Base-by-base conservation (phyloP, 2,888 invertebrate genomes). In the Mythimna lalbum region DNA sequence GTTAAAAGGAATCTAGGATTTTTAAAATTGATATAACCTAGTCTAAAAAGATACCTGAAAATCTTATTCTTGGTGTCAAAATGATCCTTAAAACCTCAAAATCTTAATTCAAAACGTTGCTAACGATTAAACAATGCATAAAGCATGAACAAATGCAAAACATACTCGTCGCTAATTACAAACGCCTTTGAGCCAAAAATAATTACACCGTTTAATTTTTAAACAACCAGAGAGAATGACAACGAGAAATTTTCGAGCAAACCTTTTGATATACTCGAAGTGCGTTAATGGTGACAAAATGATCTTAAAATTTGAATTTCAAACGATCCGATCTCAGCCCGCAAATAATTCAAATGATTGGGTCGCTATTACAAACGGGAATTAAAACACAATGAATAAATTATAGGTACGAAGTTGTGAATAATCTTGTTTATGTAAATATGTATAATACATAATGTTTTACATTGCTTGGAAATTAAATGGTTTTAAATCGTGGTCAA, bases 361-460 rank as follows among this genome's bases (percentile, higher is more conserved):
- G 19, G 14, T 31, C 62, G 69, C 72, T 66, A 72, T 76, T 74
- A 70, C 70, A 72, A 67, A 73, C 68, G 56, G 75, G 84, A 75
- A 82, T 84, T 84, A 82, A 79, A 84, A 80, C 31, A 84, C 82
- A 78, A 84, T 84, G 84, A 84, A 84, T 84, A 84, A 76, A 84
- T 84, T 84, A 81, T 71, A 76, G 49, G 75, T 73, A 67, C 53
- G 21, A 63, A 66, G 64, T 67, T 63, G 50, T 43, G 59, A 75
- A 70, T 72, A 78, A 80, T 80, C 77, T 71, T 70, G 67, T 71
- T 82, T 71, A 62, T 62, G 61, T 69, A 64, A 55, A 69, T 62
- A 75, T 43, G 21, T 56, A 50, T 17, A 39, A 47, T 68, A 61
- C n/a, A 63, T 67, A 62, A 56, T 21, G 43, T 27, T 66, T 65